Evolutionary conservation across 2,888 invertebrate genomes (phyloP).

Genomic region (Amblyjoppa proteus): DNA sequence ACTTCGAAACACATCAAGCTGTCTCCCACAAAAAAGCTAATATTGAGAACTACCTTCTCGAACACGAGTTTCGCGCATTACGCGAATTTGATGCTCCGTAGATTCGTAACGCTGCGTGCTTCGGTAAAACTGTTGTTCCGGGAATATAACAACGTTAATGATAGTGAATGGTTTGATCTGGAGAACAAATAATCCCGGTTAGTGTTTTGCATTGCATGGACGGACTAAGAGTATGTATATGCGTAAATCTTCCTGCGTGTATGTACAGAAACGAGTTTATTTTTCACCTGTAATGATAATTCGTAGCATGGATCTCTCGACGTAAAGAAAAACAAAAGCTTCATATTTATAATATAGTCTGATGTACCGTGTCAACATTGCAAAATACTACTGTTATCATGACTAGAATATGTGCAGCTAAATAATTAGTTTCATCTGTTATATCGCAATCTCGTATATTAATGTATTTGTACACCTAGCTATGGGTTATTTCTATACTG

Average conservation of each 20-base stretch:
- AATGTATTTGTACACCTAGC: constrained; percentile 39
- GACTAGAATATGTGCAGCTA: constrained; percentile 69
- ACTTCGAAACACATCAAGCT: constrained; percentile 40
- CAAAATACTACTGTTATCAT: constrained; percentile 69
- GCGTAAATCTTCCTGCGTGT: constrained; percentile 54
- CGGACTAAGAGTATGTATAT: constrained; percentile 69
- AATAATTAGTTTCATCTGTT: constrained; percentile 42
- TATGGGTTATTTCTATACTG: constrained; percentile 15
- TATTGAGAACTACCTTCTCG: constrained; percentile 37
- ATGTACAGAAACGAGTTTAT: constrained; percentile 59
- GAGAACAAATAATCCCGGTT: constrained; percentile 44
- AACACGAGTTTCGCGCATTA: neutral
- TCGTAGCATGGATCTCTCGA: constrained; percentile 34
- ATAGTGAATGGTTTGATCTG: constrained; percentile 43
- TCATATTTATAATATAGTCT: constrained; percentile 13
- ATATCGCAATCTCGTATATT: constrained; percentile 30
- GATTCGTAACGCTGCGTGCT: neutral
- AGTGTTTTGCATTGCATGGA: constrained; percentile 67
- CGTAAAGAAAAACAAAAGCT: constrained; percentile 16
- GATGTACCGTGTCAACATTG: constrained; percentile 53
- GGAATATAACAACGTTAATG: constrained; percentile 24
- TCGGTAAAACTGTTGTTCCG: constrained; percentile 1
- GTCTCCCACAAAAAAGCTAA: constrained; percentile 28
- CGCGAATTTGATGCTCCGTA: constrained; percentile 6
- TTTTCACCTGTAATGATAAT: constrained; percentile 28